Evolutionary conservation across 2,797 vertebrate genomes (phyloP).

Genomic region (Falco berigora): DNA sequence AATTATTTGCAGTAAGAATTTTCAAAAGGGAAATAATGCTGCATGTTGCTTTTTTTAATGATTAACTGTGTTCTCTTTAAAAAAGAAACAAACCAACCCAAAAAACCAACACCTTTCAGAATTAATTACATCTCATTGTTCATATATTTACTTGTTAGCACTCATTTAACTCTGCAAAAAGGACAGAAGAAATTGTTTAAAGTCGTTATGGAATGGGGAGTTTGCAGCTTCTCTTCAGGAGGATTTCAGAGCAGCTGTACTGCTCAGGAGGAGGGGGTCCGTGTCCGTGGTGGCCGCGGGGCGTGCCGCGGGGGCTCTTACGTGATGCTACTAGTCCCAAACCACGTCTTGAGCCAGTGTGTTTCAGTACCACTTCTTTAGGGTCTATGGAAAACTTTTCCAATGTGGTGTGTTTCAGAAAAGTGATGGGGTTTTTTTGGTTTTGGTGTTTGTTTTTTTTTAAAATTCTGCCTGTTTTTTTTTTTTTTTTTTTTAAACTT

Average conservation of each 20-base stretch:
- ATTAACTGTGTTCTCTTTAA: neutral
- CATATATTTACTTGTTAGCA: neutral
- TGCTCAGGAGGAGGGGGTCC: neutral
- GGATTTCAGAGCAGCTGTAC: neutral
- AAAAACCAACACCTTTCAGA: neutral
- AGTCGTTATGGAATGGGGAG: neutral
- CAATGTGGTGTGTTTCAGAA: neutral
- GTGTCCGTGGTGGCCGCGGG: neutral
- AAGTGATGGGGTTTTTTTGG: neutral
- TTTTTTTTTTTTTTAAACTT: neutral
- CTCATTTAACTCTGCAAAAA: neutral
- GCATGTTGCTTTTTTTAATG: neutral
- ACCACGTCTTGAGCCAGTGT: neutral
- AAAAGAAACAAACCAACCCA: too few relatives aligned
- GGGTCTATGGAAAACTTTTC: neutral
- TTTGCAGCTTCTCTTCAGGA: neutral
- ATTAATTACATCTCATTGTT: neutral
- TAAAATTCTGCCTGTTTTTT: too few relatives aligned
- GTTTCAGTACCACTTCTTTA: neutral
- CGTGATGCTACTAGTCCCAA: neutral
- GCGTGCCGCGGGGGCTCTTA: neutral
- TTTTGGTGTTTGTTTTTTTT: too few relatives aligned
- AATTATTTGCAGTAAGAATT: neutral
- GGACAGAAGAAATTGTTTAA: neutral
- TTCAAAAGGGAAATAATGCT: neutral